Base-by-base conservation (phyloP, 2,113 vertebrate species). In the Perca schrenkii region DNA sequence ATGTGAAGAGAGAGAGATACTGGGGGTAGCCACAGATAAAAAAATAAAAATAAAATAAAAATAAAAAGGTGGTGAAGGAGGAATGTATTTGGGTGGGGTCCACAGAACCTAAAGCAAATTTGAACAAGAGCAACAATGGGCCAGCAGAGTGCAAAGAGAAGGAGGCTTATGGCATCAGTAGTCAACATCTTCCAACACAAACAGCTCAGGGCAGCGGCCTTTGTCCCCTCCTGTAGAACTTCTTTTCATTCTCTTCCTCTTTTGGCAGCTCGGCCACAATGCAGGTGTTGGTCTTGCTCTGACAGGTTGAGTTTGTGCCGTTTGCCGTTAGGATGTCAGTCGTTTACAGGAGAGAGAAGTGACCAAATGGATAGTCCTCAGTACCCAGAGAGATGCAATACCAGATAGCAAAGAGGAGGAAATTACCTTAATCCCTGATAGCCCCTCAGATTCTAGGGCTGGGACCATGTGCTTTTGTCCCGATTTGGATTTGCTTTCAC, bases 241-340 rank as follows among this genome's bases (percentile, higher is more conserved):
- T 62, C 86, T 86, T 90, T 91, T 90, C 91, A 90, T 83, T 87
- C 88, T 85, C 88, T 92, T 94, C 92, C 91, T 92, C 84, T 90
- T 88, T 83, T 21, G 74, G 74, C 87, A 36, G 75, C 71, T 83
- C 47, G 0, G 65, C 43, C 77, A 91, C 91, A 93, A 91, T 91
- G 88, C 91, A 94, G 90, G 91, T 92, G 93, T 92, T 76, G 90
- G 85, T 88, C 78, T 34, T 71, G 91, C 87, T 88, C 91, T n/a
- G 90, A 93, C 94, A 91, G 91, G 92, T 92, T 54, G 60, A 50
- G 71, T 83, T 73, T 57, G 84, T 4, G 60, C 80, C 78, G 90
- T 95, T 95, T 95, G 90, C 92, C 85, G 56, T 84, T 46, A 91
- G 93, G 93, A 94, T 93, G 92, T 93, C 68, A 14, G 52, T 94